These are phyloP conservation scores for Typhlichthys eigenmanni DNA, from an alignment of 2,797 vertebrate species.

Conservation along the genomic window DNA sequence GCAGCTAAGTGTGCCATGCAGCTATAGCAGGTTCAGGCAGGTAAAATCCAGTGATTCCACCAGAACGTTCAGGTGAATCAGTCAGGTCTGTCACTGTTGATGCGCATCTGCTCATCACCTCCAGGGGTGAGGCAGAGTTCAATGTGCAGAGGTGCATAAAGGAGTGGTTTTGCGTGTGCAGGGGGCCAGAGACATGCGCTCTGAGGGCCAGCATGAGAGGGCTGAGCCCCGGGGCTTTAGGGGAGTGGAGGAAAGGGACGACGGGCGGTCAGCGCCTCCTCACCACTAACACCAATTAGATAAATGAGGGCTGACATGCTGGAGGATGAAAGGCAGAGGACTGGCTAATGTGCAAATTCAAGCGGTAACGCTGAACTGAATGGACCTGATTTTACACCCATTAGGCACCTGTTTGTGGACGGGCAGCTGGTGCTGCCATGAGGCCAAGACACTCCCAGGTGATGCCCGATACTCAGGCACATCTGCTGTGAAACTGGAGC, in stretches of 20 bases:
- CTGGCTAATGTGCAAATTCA: constrained; percentile 61
- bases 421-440: constrained; percentile 53
- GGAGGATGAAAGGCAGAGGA: constrained; percentile 71
- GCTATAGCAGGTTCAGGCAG: no score
- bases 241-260: constrained; percentile 28
- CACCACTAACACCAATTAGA: constrained; percentile 79
- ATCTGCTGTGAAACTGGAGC: constrained; percentile 67
- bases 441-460: constrained; percentile 51
- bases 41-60: not conserved
- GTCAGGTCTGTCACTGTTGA: constrained; percentile 45
- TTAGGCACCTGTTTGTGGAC: constrained; percentile 69
- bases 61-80: constrained; percentile 20
- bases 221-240: constrained; percentile 20
- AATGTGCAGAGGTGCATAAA: constrained; percentile 67
- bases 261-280: constrained; percentile 72
- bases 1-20: no score
- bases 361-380: constrained; percentile 55
- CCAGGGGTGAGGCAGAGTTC: constrained; percentile 69
- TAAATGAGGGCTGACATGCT: constrained; percentile 77
- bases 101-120: constrained; percentile 44
- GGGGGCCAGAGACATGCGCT: constrained; percentile 54
- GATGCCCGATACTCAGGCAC: constrained; percentile 47
- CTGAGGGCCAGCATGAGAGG: constrained; percentile 33
- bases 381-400: constrained; percentile 62
- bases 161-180: constrained; percentile 15